Evolutionary conservation across 2,113 vertebrate species (phyloP).

Genomic region (Xenus cinereus): DNA sequence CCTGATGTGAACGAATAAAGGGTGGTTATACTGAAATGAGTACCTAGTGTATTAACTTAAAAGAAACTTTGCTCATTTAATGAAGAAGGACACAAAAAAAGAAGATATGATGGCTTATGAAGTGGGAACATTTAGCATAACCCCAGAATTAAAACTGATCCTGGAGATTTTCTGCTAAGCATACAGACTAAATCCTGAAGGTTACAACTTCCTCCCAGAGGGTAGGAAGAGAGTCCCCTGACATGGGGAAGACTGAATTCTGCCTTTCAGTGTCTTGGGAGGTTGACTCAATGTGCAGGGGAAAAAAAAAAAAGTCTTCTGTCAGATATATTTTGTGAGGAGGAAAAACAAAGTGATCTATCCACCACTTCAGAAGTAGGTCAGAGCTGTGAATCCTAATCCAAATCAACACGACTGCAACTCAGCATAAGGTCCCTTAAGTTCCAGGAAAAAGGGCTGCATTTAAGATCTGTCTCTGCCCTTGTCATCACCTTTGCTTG

Average conservation of each 20-base stretch:
- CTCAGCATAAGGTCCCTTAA: neutral
- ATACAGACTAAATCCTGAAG: neutral
- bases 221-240: neutral
- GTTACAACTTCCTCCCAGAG: neutral
- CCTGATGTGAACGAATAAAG: neutral
- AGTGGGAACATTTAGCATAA: neutral
- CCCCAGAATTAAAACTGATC: neutral
- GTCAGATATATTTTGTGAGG: neutral
- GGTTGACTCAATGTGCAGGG: neutral
- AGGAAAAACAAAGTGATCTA: neutral
- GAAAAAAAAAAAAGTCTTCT: neutral
- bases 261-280: neutral
- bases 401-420: neutral
- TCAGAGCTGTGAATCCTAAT: conserved; percentile 23
- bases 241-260: neutral
- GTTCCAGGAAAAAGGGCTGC: neutral
- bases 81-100: neutral
- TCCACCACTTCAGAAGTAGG: neutral
- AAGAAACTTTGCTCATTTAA: neutral
- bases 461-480: neutral
- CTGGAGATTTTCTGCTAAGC: neutral
- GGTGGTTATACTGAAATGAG: neutral
- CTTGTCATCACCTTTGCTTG: conserved; percentile 3
- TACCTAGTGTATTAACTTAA: neutral
- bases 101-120: neutral